phyloP scores from a whole-genome alignment of 2,797 vertebrate genomes.

The Chromis chromis region DNA sequence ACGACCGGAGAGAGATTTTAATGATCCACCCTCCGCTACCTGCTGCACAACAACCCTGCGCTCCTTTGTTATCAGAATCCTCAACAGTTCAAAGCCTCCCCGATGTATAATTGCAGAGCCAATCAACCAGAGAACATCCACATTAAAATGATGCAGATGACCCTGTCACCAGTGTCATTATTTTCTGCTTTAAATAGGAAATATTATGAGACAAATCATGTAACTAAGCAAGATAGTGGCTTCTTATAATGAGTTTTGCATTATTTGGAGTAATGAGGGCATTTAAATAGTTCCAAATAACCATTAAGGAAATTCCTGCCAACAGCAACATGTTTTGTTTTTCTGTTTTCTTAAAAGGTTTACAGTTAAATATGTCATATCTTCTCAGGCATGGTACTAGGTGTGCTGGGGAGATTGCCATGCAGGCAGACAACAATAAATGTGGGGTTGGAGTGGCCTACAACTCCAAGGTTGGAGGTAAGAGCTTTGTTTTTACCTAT shows the following conservation, averaged over 20 bases:
- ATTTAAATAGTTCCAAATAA: background rate
- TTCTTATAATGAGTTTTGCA: no score
- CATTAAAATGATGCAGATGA: slow-evolving; percentile 20
- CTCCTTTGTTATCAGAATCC: slow-evolving; percentile 50
- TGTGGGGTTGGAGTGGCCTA: slow-evolving; percentile 97
- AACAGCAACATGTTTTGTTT: no score
- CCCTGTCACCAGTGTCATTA: background rate
- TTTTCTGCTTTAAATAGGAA: slow-evolving; percentile 14
- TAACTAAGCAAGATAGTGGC: background rate
- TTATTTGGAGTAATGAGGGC: background rate
- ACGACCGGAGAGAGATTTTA: no score
- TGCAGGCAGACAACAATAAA: slow-evolving; percentile 98
- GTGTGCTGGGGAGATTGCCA: slow-evolving; percentile 97
- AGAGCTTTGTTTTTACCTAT: slow-evolving; percentile 38
- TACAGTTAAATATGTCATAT: slow-evolving; percentile 28
- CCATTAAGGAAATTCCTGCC: background rate
- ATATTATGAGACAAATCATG: slow-evolving; percentile 12
- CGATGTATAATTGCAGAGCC: slow-evolving; percentile 25
- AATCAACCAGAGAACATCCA: slow-evolving; percentile 3
- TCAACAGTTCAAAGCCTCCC: slow-evolving; percentile 13
- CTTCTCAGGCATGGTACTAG: slow-evolving; percentile 92
- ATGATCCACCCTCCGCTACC: background rate
- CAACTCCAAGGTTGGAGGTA: slow-evolving; percentile 97
- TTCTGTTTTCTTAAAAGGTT: background rate
- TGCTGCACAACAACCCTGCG: slow-evolving; percentile 20